phyloP scores from a whole-genome alignment of 2,888 invertebrate genomes.

The Ophraella communa region DNA sequence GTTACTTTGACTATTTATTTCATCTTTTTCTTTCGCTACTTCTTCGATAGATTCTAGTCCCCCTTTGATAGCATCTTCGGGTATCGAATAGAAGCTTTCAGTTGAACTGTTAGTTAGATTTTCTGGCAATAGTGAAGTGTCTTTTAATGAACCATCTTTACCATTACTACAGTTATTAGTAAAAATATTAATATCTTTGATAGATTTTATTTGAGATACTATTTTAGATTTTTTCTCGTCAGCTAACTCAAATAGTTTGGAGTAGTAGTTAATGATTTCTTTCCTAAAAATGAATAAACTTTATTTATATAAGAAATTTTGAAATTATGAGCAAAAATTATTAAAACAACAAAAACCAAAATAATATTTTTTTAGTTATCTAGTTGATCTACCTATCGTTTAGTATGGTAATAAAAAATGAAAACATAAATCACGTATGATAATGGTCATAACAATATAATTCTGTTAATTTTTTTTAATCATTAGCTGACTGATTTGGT shows the following conservation, averaged over 20 bases:
- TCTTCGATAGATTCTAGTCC: slow-evolving; percentile 16
- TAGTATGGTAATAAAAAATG: too few species aligned
- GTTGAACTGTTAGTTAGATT: slow-evolving; percentile 27
- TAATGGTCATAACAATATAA: too few species aligned
- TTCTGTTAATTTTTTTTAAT: too few species aligned
- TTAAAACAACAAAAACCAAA: too few species aligned
- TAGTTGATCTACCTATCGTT: too few species aligned
- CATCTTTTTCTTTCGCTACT: neutral
- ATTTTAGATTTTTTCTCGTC: slow-evolving; percentile 61
- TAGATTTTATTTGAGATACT: slow-evolving; percentile 48
- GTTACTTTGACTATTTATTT: slow-evolving; percentile 47
- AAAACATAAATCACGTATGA: too few species aligned
- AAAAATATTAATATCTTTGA: slow-evolving; percentile 42
- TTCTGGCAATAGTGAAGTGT: neutral
- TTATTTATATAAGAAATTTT: slow-evolving; percentile 4
- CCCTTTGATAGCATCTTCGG: slow-evolving; percentile 19
- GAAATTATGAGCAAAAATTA: too few species aligned
- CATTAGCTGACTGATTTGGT: too few species aligned
- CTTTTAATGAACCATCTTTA: slow-evolving; percentile 8
- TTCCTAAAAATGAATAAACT: slow-evolving; percentile 58
- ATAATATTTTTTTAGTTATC: too few species aligned
- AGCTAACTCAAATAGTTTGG: slow-evolving; percentile 67
- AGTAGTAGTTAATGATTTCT: slow-evolving; percentile 69
- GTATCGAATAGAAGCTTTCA: slow-evolving; percentile 40
- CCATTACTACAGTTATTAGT: slow-evolving; percentile 12